These are phyloP conservation scores for Thalpophila matura DNA, from an alignment of 2,888 invertebrate genomes.

Conservation along the genomic window DNA sequence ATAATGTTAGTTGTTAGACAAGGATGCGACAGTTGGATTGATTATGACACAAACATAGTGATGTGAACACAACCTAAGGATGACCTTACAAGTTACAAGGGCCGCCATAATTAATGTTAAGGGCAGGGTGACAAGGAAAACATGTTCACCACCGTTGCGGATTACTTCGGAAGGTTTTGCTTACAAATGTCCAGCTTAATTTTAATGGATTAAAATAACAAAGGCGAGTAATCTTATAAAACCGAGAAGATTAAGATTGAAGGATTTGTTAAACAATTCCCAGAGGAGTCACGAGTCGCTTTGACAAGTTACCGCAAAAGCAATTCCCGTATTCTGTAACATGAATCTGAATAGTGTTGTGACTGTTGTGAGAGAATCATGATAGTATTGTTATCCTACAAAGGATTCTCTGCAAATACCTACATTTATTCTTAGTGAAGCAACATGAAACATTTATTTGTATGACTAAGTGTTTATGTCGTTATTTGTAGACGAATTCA, in stretches of 20 bases:
- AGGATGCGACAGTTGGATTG: conserved; percentile 50
- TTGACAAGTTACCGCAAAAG: conserved; percentile 56
- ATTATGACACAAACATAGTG: conserved; percentile 13
- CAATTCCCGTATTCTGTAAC: conserved; percentile 52
- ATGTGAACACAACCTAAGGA: conserved; percentile 13
- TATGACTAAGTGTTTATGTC: conserved; percentile 33
- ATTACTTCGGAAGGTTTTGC: conserved; percentile 14
- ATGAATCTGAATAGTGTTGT: conserved; percentile 59
- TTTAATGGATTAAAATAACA: conserved; percentile 45
- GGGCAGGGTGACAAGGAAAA: neutral
- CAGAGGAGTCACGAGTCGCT: conserved; percentile 42
- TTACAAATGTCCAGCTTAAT: conserved; percentile 26
- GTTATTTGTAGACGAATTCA: conserved; percentile 24
- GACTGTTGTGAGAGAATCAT: no score
- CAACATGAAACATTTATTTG: conserved; percentile 45
- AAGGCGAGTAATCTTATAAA: conserved; percentile 46
- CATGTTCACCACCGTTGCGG: neutral
- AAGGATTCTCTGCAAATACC: conserved; percentile 56
- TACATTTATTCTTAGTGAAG: conserved; percentile 57
- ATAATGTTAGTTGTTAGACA: conserved; percentile 44
- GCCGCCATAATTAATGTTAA: conserved; percentile 8
- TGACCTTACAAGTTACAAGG: neutral
- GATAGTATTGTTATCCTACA: conserved; percentile 58
- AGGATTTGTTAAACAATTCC: conserved; percentile 53
- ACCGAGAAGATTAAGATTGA: conserved; percentile 47